Evolutionary conservation across 1,140 invertebrate species (phyloP).

Genomic region (Drosophila micromelanica): DNA sequence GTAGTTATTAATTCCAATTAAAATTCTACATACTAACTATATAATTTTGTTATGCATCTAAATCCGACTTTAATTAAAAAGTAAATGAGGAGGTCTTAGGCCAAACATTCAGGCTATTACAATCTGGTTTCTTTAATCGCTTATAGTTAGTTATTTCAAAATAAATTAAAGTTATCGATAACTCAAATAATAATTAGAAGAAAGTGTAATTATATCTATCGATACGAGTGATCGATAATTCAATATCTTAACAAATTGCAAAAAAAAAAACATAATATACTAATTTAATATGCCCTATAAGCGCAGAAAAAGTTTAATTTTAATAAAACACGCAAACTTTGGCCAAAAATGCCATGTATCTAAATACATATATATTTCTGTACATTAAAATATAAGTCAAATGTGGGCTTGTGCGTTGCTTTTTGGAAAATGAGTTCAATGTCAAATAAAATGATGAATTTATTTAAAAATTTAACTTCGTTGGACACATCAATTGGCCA

Average conservation of each 20-base stretch:
- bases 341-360: conserved; percentile 9
- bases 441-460: conserved; percentile 32
- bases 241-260: too few relatives aligned
- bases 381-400: neutral
- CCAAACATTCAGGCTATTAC: too few relatives aligned
- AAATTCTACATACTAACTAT: too few relatives aligned
- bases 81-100: too few relatives aligned
- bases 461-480: conserved; percentile 7
- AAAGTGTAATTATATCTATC: neutral
- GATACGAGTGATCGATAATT: neutral
- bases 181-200: too few relatives aligned
- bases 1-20: too few relatives aligned
- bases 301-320: neutral
- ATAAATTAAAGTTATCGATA: too few relatives aligned
- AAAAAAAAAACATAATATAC: neutral
- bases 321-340: conserved; percentile 4
- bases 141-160: too few relatives aligned
- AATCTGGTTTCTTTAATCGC: too few relatives aligned
- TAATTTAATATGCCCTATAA: neutral
- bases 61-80: too few relatives aligned
- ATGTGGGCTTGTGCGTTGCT: conserved; percentile 26
- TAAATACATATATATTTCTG: neutral
- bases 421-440: conserved; percentile 54
- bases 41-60: too few relatives aligned
- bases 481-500: conserved; percentile 22